Percentiles rank a stretch among this genome's conserved stretches.
Evolutionary conservation across 1,140 invertebrate genomes (phyloP).

Genomic region (Drosophila willistoni): DNA sequence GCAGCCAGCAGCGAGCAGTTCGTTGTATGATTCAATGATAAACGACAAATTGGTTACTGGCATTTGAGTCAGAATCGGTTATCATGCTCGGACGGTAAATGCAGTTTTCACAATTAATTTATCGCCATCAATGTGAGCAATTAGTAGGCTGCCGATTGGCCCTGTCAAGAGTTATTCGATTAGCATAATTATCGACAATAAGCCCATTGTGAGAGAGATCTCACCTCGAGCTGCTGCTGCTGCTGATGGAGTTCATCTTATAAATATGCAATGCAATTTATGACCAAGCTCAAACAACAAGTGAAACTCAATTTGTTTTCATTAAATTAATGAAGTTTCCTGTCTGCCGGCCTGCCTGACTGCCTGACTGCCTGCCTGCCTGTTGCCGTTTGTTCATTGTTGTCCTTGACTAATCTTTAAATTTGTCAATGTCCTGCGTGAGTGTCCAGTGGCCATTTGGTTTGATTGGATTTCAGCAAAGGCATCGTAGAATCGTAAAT

Average conservation of each 20-base stretch:
- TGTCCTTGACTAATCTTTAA: constrained; percentile 60
- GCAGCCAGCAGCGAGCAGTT: constrained; percentile 24
- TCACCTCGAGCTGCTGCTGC: not conserved
- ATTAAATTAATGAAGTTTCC: constrained; percentile 70
- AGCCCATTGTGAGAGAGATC: constrained; percentile 38
- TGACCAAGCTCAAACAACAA: constrained; percentile 25
- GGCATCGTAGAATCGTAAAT: constrained; percentile 51
- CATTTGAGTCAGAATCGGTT: constrained; percentile 35
- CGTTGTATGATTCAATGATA: not conserved
- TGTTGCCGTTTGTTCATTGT: not conserved
- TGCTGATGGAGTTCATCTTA: constrained; percentile 11
- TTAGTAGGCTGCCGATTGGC: constrained; percentile 62
- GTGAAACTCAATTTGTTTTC: constrained; percentile 64
- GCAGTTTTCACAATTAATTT: constrained; percentile 27
- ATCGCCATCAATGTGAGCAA: constrained; percentile 59
- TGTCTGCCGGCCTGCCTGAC: not conserved
- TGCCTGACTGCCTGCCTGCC: not conserved
- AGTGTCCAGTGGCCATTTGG: constrained; percentile 15
- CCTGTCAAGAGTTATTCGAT: constrained; percentile 62
- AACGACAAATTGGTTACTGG: constrained; percentile 46
- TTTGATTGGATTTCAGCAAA: constrained; percentile 33
- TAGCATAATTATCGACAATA: constrained; percentile 66
- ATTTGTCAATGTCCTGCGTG: constrained; percentile 60
- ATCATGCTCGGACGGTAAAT: constrained; percentile 4
- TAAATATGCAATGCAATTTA: constrained; percentile 64